Evolutionary conservation across 2,113 vertebrate genomes (phyloP), one percentile per base, ranked within the genome.

Genomic region (Fregata magnificens): DNA sequence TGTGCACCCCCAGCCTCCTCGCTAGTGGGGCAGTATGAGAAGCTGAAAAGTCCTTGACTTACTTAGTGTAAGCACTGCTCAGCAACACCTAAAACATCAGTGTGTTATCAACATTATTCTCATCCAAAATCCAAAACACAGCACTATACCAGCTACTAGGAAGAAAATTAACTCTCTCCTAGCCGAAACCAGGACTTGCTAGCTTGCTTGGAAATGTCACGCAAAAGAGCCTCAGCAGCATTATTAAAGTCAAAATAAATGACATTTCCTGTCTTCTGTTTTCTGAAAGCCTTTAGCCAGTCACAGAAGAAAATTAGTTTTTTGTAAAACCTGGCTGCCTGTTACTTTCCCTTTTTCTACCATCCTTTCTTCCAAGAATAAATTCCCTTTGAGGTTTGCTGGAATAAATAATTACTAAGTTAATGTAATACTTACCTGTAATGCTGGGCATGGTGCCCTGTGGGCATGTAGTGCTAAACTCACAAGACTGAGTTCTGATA

Each of bases 191-290:
- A 52, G 50, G 50, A 52, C 50, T 52, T 52, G 50, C 71, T 2
- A 22, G 42, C 71, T 63, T 8, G 38, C 94, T 91, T 2, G 2
- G 80, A 86, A 86, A 76, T 76, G 80, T 76, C 90, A 93, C 3
- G 3, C 72, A 36, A 21, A 76, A 93, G 80, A 88, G 83, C 66
- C 92, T 90, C 71, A 56, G 66, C 74, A 88, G 83, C 56, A 71
- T 86, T 88, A 85, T 81, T 92, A 77, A 94, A 90, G 91, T 94
- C 44, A 90, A 65, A 88, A 88, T 55, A 94, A 95, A 90, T 74
- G 86, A 52, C 82, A 56, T 61, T 84, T 78, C 55, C 89, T 88
- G 74, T 84, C 74, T 70, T 44, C 49, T 66, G 86, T 74, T 82
- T 82, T 88, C 92, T 61, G 29, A 66, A 85, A 85, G 79, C 70